These are phyloP conservation scores for Argyrosomus japonicus DNA, from an alignment of 2,113 vertebrate species.

Conservation along the genomic window DNA sequence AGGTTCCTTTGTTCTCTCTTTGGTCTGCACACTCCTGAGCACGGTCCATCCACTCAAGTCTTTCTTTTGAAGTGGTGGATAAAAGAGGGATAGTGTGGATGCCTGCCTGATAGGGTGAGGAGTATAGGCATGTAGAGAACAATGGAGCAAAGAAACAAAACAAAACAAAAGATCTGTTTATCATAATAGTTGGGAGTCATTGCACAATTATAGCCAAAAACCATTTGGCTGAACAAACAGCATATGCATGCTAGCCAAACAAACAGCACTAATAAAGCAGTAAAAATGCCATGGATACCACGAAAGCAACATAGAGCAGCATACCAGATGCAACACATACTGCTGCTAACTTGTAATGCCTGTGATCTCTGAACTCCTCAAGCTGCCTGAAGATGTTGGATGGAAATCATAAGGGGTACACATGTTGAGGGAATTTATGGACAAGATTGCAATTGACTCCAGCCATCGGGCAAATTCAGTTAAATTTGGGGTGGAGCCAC, in stretches of 20 bases:
- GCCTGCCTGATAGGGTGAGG: conserved; percentile 63
- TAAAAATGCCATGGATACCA: conserved; percentile 71
- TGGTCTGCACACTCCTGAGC: conserved; percentile 49
- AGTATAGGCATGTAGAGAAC: conserved; percentile 64
- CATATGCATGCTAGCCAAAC: conserved; percentile 43
- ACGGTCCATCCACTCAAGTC: conserved; percentile 58
- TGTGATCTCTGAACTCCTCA: conserved; percentile 69
- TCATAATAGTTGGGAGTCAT: conserved; percentile 54
- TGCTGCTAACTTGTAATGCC: conserved; percentile 47
- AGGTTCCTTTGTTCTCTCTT: conserved; percentile 68
- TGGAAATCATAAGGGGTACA: conserved; percentile 65
- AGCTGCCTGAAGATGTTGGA: conserved; percentile 61
- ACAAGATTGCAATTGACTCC: conserved; percentile 32
- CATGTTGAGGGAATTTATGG: conserved; percentile 59
- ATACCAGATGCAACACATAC: conserved; percentile 56
- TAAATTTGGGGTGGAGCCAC: conserved; percentile 5
- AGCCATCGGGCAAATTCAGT: conserved; percentile 28
- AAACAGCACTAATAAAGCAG: conserved; percentile 67
- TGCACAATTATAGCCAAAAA: conserved; percentile 48
- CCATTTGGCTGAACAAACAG: conserved; percentile 67
- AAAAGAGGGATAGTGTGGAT: conserved; percentile 60
- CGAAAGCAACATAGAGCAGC: conserved; percentile 38
- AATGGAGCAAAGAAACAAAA: conserved; percentile 57
- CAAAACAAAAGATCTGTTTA: conserved; percentile 60
- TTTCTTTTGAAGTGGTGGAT: conserved; percentile 73